Base-by-base conservation (phyloP, 2,797 vertebrate genomes). In the Todus mexicanus region DNA sequence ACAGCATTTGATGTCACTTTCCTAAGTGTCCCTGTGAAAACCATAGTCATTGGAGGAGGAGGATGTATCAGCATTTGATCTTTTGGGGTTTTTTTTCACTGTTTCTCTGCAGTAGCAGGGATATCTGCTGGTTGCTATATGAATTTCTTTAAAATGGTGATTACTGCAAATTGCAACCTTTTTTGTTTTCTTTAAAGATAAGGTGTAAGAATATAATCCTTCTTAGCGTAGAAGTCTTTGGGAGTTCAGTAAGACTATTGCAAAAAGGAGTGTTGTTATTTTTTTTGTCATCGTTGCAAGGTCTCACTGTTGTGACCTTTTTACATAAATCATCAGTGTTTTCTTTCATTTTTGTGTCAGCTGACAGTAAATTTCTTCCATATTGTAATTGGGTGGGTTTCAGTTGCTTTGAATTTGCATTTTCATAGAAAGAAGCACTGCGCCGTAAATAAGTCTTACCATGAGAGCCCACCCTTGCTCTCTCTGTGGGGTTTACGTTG, bases 381-480 rank as follows among this genome's bases (percentile, higher is more conserved):
- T 86, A 12, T 84, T 6, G 15, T 84, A 61, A 74, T 9, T 72
- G 40, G 63, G 95, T 96, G 97, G 97, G 92, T 96, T 97, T 96
- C 93, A 91, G 61, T 96, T 95, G 94, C 94, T 94, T 73, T 89
- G 94, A 54, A 87, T 97, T 95, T 97, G 90, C 84, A 68, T 95
- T 93, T 96, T 96, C 96, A 80, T 92, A 80, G 97, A 96, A 96
- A 95, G 96, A 96, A 95, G 18, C 59, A 15, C 60, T 84, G 68
- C 38, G 15, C 84, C 79, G 81, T 66, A 45, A 42, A n/a, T 1
- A 16, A 76, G 40, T 31, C 69, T 63, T 71, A 60, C 47, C 81
- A 68, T 3, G 5, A 75, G 91, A 98, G 97, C 97, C 98, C 97
- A 98, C 98, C 97, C 95, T 93, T 96, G 93, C 15, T 90, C 92